Evolutionary conservation across 2,797 vertebrate genomes (phyloP), one percentile per base, ranked within the genome.

Genomic region (Chaenodraco wilsoni): DNA sequence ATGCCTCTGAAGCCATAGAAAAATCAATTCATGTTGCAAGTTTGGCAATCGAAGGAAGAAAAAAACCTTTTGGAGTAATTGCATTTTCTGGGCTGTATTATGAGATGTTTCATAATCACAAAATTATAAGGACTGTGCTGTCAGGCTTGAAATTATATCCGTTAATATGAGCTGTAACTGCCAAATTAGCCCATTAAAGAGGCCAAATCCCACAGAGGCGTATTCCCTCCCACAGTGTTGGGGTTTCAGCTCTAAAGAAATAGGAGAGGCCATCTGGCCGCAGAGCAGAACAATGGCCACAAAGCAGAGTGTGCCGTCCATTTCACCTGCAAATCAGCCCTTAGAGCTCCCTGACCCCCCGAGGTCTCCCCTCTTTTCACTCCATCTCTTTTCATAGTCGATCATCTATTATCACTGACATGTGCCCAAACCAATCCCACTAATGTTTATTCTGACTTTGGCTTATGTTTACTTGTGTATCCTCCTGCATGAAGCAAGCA

Each of bases 321-420:
- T 95, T 92, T 97, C 96, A 98, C 96, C 97, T 97, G 95, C 95
- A 97, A 97, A 97, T 96, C 94, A 96, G 95, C 84, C 93, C 95
- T 95, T 95, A 92, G 95, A 91, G 80, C 87, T 89, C 91, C 90
- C 82, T 44, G 57, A 87, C 89, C 91, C 91, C 79, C 75, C 64
- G 23, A 54, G 52, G 78, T 55, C 74, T 65, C 64, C 17, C 56
- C 72, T 77, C 79, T 76, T 86, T 89, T 79, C 68, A 78, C 84
- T 84, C 56, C 45, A 19, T 58, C 54, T 14, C 81, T 61, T 87
- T 88, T 87, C 80, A 84, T 54, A 78, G 76, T 82, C 76, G 78
- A 82, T 62, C 40, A 23, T 55, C 76, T 10, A 73, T 85, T 80
- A 60, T 83, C 70, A 45, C 9, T 33, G 79, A 78, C 85, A 79